These are phyloP conservation scores for Acleris sparsana DNA, from an alignment of 2,888 invertebrate species.

Conservation along the genomic window DNA sequence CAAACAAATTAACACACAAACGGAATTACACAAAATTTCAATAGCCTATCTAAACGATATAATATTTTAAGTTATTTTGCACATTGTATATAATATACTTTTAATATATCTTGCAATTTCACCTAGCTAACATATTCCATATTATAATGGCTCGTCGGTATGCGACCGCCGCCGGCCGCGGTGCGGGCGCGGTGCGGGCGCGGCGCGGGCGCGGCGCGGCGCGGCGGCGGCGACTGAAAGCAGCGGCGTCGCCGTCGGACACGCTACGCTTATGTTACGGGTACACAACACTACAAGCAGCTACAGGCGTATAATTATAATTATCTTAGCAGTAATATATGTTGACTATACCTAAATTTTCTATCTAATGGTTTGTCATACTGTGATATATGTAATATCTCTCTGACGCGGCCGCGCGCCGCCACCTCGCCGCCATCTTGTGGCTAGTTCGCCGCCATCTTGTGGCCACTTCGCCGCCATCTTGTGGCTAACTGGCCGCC, in stretches of 20 bases:
- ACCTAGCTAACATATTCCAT: slow-evolving; percentile 68
- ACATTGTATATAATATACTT: slow-evolving; percentile 68
- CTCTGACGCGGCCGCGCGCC: slow-evolving; percentile 47
- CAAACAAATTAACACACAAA: slow-evolving; percentile 40
- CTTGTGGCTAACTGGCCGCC: too few relatives aligned
- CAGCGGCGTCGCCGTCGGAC: slow-evolving; percentile 50
- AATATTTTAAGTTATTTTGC: slow-evolving; percentile 51
- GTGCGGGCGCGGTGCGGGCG: too few relatives aligned
- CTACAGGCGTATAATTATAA: slow-evolving; percentile 68
- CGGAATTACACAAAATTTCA: slow-evolving; percentile 57
- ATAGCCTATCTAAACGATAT: slow-evolving; percentile 75
- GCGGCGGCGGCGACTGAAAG: slow-evolving; percentile 57
- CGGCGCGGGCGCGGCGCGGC: too few relatives aligned
- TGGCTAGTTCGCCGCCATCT: too few relatives aligned
- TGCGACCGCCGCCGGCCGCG: neutral
- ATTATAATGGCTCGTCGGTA: slow-evolving; percentile 51
- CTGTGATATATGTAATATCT: slow-evolving; percentile 58
- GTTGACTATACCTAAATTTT: slow-evolving; percentile 71
- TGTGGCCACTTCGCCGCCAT: too few relatives aligned
- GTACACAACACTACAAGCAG: slow-evolving; percentile 65
- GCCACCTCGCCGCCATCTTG: too few relatives aligned
- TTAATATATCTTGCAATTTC: slow-evolving; percentile 70
- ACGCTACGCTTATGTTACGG: slow-evolving; percentile 47
- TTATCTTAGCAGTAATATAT: slow-evolving; percentile 61
- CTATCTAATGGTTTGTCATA: slow-evolving; percentile 72